Evolutionary conservation across 2,888 invertebrate genomes (phyloP).

Genomic region (Neoitamus cyanurus): DNA sequence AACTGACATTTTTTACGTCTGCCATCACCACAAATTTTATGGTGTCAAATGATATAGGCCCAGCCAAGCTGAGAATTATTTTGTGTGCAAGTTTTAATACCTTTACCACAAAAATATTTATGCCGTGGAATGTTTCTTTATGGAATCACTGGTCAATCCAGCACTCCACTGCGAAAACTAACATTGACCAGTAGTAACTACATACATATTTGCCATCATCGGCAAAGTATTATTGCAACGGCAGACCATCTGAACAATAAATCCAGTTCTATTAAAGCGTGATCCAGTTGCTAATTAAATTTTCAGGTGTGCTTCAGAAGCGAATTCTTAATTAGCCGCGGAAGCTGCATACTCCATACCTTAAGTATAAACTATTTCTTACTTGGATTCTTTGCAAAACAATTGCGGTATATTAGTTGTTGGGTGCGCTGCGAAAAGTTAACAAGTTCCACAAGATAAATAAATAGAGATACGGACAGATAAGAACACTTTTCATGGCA

Average conservation of each 20-base stretch:
- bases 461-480: not conserved
- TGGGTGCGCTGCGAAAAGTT: not conserved
- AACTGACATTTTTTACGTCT: conserved; percentile 51
- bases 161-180: not conserved
- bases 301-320: too few species aligned
- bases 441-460: not conserved
- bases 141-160: not conserved
- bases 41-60: not conserved
- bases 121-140: not conserved
- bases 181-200: not conserved
- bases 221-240: not conserved
- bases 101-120: conserved; percentile 4
- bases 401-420: not conserved
- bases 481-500: not conserved
- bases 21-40: conserved; percentile 35
- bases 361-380: too few species aligned
- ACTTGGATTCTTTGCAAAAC: not conserved
- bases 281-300: conserved; percentile 27
- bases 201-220: not conserved
- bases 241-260: not conserved
- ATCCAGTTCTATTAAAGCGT: conserved; percentile 1
- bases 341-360: too few species aligned
- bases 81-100: conserved; percentile 17
- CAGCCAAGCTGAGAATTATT: conserved; percentile 18
- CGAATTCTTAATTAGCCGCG: too few species aligned